phyloP scores from a whole-genome alignment of 64 coral and sea anemone species.

The Platygyra sinensis region DNA sequence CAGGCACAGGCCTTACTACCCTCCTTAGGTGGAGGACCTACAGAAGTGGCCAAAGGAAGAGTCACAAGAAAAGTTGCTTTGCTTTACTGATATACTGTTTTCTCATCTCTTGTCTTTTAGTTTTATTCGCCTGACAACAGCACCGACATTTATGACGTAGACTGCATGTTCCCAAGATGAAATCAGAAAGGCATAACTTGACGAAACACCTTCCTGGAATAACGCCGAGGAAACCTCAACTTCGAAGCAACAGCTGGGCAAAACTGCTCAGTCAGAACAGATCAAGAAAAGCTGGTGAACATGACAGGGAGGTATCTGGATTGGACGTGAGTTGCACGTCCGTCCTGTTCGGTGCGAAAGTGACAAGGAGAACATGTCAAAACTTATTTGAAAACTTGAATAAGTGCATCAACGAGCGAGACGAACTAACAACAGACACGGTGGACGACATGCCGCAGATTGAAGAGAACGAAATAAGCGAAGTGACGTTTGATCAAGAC shows the following conservation, averaged over 20 bases:
- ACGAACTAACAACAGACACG: too few relatives aligned
- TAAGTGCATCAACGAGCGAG: not conserved
- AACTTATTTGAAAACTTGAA: not conserved
- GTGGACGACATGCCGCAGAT: not conserved
- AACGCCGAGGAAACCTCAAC: not conserved
- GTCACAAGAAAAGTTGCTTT: too few relatives aligned
- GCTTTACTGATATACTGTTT: too few relatives aligned
- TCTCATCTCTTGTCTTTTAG: too few relatives aligned
- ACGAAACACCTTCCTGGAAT: not conserved
- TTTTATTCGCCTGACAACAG: too few relatives aligned
- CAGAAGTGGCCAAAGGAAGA: too few relatives aligned
- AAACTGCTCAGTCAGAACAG: constrained; percentile 3
- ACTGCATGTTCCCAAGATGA: not conserved
- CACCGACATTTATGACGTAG: not conserved
- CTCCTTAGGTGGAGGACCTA: too few relatives aligned
- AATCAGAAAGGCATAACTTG: not conserved
- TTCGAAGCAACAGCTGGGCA: constrained; percentile 15
- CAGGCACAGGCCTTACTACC: too few relatives aligned
- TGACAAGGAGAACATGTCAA: not conserved
- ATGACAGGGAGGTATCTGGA: not conserved
- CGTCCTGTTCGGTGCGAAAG: not conserved
- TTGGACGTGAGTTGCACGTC: not conserved
- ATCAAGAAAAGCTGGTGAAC: not conserved
- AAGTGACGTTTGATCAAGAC: not conserved
- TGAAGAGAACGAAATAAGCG: not conserved